These are phyloP conservation scores for Mesopsocus fuscifrons DNA, from an alignment of 2,888 invertebrate species.

Conservation along the genomic window DNA sequence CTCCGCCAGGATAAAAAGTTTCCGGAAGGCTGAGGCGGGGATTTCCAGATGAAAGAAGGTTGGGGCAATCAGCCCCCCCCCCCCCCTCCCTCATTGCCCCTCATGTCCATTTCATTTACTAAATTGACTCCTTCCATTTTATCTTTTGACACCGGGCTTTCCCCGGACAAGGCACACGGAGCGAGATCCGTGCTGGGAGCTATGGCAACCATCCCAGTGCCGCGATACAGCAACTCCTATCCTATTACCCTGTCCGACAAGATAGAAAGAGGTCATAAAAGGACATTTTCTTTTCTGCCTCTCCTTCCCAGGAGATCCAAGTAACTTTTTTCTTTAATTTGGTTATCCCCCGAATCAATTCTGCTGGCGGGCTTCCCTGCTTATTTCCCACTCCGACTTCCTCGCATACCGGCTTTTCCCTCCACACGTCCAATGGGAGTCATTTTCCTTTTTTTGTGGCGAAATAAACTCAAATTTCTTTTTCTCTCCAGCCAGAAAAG, in stretches of 20 bases:
- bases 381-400: too few relatives aligned
- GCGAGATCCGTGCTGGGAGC: too few relatives aligned
- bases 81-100: too few relatives aligned
- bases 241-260: constrained; percentile 9
- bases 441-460: too few relatives aligned
- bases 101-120: constrained; percentile 9
- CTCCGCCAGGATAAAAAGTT: too few relatives aligned
- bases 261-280: constrained; percentile 10
- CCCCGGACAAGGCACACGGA: not conserved
- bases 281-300: constrained; percentile 9
- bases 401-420: too few relatives aligned
- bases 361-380: too few relatives aligned
- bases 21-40: too few relatives aligned
- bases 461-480: too few relatives aligned
- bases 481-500: too few relatives aligned
- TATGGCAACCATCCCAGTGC: constrained; percentile 1
- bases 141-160: constrained; percentile 7
- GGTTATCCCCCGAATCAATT: constrained; percentile 4
- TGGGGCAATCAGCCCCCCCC: not conserved
- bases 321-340: constrained; percentile 6
- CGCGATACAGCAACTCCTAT: not conserved
- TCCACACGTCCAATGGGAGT: too few relatives aligned
- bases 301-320: not conserved
- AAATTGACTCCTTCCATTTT: constrained; percentile 9
- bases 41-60: not conserved